These are phyloP conservation scores for Calliphora vomitoria DNA, from an alignment of 2,888 invertebrate species.

Conservation along the genomic window DNA sequence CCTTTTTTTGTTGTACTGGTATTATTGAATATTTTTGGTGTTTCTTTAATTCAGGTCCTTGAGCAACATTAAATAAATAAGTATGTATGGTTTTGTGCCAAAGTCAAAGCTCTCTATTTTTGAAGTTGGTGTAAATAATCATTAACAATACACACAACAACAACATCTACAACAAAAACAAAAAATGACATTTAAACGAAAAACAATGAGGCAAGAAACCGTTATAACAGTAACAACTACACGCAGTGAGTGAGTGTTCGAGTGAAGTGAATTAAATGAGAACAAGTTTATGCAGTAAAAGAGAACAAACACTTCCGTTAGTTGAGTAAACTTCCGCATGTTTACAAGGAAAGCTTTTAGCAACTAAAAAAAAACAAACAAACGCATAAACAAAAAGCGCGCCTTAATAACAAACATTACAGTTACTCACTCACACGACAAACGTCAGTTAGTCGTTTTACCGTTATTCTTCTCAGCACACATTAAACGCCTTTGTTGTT, in stretches of 20 bases:
- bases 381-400: constrained; percentile 38
- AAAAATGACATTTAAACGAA: constrained; percentile 36
- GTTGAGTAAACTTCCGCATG: constrained; percentile 24
- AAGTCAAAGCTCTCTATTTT: constrained; percentile 66
- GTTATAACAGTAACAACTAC: constrained; percentile 24
- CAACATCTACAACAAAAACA: constrained; percentile 12
- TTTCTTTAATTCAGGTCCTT: constrained; percentile 58
- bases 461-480: constrained; percentile 8
- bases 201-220: constrained; percentile 30
- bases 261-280: constrained; percentile 14
- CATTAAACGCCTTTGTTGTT: not conserved
- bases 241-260: not conserved
- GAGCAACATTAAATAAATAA: constrained; percentile 56
- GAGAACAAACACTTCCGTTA: constrained; percentile 38
- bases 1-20: constrained; percentile 39
- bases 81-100: constrained; percentile 56
- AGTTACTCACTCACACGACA: constrained; percentile 14
- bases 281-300: constrained; percentile 23
- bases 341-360: constrained; percentile 35
- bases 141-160: constrained; percentile 39
- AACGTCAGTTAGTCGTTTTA: constrained; percentile 48
- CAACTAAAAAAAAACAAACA: not conserved
- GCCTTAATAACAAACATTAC: constrained; percentile 32
- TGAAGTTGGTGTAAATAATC: constrained; percentile 54
- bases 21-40: constrained; percentile 54